These are phyloP conservation scores for Pluvianellus socialis DNA, from an alignment of 2,113 vertebrate genomes.

Conservation along the genomic window DNA sequence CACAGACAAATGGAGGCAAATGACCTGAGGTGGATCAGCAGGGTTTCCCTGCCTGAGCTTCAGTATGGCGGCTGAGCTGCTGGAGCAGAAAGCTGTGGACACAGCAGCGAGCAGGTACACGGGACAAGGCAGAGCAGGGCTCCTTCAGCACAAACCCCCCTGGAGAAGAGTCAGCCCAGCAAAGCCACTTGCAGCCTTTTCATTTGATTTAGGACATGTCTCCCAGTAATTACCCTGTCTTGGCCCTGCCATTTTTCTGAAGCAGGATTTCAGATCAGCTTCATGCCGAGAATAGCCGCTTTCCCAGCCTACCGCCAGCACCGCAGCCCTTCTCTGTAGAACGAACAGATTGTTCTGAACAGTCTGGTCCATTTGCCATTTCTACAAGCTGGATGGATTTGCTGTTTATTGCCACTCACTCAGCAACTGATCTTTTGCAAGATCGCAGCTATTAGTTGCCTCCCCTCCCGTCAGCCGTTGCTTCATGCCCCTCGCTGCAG, in stretches of 20 bases:
- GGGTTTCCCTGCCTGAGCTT: background rate
- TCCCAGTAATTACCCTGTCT: background rate
- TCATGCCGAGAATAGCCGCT: background rate
- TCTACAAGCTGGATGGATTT: conserved; percentile 19
- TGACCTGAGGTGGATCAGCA: accelerated
- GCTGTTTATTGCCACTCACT: conserved; percentile 14
- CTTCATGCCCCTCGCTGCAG: background rate
- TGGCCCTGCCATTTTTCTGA: background rate
- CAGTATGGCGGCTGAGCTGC: accelerated
- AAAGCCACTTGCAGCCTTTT: background rate
- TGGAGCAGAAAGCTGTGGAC: background rate
- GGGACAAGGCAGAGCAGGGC: background rate
- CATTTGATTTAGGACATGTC: background rate
- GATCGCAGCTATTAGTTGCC: background rate
- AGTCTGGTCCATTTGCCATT: conserved; percentile 41
- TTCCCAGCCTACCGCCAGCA: background rate
- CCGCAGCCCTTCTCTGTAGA: background rate
- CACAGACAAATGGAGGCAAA: background rate
- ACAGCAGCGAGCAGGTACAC: accelerated
- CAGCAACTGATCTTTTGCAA: conserved; percentile 23
- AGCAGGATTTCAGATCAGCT: conserved; percentile 9
- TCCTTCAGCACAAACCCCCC: background rate
- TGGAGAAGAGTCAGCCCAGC: background rate
- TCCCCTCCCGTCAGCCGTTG: background rate
- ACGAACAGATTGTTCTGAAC: conserved; percentile 59